Evolutionary conservation across 2,113 vertebrate genomes (phyloP).

Genomic region (Notothenia coriiceps): DNA sequence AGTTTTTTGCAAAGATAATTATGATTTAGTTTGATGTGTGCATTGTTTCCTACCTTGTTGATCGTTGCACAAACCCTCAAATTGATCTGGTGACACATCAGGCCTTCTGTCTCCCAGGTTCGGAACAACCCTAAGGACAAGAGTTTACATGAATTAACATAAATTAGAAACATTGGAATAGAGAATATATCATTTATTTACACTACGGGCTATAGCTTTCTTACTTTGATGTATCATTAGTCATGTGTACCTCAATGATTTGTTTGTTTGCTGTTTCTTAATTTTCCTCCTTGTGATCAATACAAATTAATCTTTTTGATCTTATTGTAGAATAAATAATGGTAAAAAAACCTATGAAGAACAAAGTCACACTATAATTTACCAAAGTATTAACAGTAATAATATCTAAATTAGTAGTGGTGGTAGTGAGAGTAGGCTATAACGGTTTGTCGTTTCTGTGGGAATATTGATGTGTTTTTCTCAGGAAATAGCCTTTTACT

Average conservation of each 20-base stretch:
- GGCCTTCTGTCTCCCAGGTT: neutral
- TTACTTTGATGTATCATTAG: neutral
- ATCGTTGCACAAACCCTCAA: neutral
- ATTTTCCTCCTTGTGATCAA: neutral
- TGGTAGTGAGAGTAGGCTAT: neutral
- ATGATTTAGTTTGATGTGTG: too few species aligned
- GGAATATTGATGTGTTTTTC: slow-evolving; percentile 22
- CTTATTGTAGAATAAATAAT: neutral
- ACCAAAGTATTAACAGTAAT: neutral
- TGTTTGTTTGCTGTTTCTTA: neutral
- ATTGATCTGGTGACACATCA: neutral
- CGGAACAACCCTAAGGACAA: neutral
- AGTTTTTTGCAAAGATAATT: too few species aligned
- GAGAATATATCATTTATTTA: neutral
- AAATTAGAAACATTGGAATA: neutral
- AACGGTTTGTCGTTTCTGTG: slow-evolving; percentile 29
- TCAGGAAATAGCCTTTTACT: neutral
- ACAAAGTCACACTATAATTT: neutral
- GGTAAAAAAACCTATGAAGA: neutral
- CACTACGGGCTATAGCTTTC: neutral
- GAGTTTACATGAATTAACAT: neutral
- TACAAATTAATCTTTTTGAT: neutral
- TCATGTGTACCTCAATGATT: neutral
- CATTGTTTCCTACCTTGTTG: neutral
- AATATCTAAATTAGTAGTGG: neutral